These are phyloP conservation scores for Oscarella lobularis DNA, from an alignment of 37 sponge, comb jelly and placozoan species.

Conservation along the genomic window DNA sequence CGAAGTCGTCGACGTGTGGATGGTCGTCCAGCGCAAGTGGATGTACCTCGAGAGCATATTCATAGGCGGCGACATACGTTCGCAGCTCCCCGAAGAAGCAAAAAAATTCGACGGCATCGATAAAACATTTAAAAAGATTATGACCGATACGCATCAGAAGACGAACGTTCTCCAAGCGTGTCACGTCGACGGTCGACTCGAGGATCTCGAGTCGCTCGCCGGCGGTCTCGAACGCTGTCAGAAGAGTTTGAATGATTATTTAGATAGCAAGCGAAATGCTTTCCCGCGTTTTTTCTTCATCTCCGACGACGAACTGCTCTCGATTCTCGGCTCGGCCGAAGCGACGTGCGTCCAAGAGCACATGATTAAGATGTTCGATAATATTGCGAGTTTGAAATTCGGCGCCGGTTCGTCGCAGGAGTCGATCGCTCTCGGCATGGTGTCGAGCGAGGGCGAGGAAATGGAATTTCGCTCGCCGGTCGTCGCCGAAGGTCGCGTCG, in stretches of 20 bases:
- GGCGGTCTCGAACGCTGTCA: slow-evolving; percentile 88
- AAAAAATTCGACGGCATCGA: slow-evolving; percentile 98
- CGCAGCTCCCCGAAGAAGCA: slow-evolving; percentile 97
- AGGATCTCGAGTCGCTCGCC: slow-evolving; percentile 79
- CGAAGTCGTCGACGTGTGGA: slow-evolving; percentile 99
- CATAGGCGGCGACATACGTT: slow-evolving; percentile 94
- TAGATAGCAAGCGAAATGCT: slow-evolving; percentile 98
- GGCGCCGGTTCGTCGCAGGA: slow-evolving; percentile 51
- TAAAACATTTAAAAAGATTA: slow-evolving; percentile 97
- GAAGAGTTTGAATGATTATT: slow-evolving; percentile 97
- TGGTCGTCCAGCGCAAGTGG: slow-evolving; percentile 99
- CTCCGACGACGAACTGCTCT: slow-evolving; percentile 96
- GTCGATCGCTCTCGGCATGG: slow-evolving; percentile 76
- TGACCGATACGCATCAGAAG: slow-evolving; percentile 92
- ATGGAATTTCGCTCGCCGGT: slow-evolving; percentile 84
- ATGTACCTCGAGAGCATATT: slow-evolving; percentile 99
- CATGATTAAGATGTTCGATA: slow-evolving; percentile 99
- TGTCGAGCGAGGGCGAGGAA: slow-evolving; percentile 89
- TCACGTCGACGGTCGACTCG: slow-evolving; percentile 71
- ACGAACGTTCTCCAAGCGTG: slow-evolving; percentile 82
- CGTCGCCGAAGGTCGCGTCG: slow-evolving; percentile 90
- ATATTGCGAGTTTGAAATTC: slow-evolving; percentile 84
- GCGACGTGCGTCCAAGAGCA: slow-evolving; percentile 98
- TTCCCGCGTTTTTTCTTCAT: slow-evolving; percentile 99
- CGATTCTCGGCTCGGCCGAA: slow-evolving; percentile 90